These are phyloP conservation scores for Zoanthus sansibaricus DNA, from an alignment of 92 coral and sea anemone genomes.

Conservation along the genomic window DNA sequence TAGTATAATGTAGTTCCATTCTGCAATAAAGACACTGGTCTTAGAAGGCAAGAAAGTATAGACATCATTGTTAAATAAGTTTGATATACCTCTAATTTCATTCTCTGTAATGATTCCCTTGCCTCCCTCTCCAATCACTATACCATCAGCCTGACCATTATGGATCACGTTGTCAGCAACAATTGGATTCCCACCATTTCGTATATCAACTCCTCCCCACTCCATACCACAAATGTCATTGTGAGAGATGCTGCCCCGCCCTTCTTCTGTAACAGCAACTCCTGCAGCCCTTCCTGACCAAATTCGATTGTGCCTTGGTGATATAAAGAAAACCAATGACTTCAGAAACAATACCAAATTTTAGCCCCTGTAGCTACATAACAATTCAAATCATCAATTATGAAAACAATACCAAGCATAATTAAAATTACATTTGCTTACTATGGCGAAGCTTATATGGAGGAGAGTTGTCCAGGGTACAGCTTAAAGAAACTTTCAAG, in stretches of 20 bases:
- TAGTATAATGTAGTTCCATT: too few species aligned
- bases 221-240: constrained; percentile 98
- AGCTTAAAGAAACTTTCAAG: too few species aligned
- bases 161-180: constrained; percentile 88
- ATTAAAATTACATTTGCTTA: too few species aligned
- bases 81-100: constrained; percentile 80
- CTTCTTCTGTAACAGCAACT: constrained; percentile 96
- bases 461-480: too few species aligned
- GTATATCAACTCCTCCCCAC: constrained; percentile 98
- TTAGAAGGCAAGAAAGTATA: too few species aligned
- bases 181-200: constrained; percentile 95
- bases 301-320: constrained; percentile 88
- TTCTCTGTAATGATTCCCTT: constrained; percentile 91
- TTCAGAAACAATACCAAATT: too few species aligned
- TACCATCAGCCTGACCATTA: constrained; percentile 93
- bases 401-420: too few species aligned
- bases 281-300: constrained; percentile 99
- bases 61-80: too few species aligned
- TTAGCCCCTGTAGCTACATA: too few species aligned
- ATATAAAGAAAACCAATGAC: not conserved
- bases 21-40: too few species aligned
- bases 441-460: too few species aligned
- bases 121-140: constrained; percentile 94
- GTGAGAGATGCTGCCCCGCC: constrained; percentile 86
- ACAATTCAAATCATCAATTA: too few species aligned